Evolutionary conservation across 2,797 vertebrate genomes (phyloP).

Genomic region (Enteromius radiatus): DNA sequence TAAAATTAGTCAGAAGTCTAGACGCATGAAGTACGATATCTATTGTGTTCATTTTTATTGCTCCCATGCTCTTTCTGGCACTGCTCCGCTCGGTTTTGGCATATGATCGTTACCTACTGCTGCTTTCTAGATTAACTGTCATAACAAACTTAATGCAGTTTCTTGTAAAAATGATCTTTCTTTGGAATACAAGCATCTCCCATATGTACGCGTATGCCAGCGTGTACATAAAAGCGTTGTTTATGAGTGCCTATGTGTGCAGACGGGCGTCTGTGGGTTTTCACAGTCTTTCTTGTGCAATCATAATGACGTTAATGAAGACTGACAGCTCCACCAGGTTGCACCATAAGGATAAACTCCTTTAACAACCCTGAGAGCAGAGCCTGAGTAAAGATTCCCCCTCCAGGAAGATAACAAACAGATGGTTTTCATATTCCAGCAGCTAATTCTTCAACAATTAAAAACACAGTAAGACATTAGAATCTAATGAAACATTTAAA

Average conservation of each 20-base stretch:
- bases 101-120: slow-evolving; percentile 25
- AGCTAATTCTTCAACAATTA: slow-evolving; percentile 98
- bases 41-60: slow-evolving; percentile 19
- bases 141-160: slow-evolving; percentile 36
- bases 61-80: slow-evolving; percentile 7
- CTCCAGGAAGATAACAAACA: slow-evolving; percentile 93
- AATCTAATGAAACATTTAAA: slow-evolving; percentile 99
- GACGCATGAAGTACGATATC: slow-evolving; percentile 12
- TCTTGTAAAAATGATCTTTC: slow-evolving; percentile 13
- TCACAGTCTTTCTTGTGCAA: slow-evolving; percentile 43
- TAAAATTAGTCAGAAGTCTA: slow-evolving; percentile 14
- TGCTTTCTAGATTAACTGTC: slow-evolving; percentile 15
- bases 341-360: slow-evolving; percentile 65
- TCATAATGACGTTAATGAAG: slow-evolving; percentile 67
- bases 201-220: slow-evolving; percentile 3
- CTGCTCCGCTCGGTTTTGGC: background rate
- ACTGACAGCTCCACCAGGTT: slow-evolving; percentile 57
- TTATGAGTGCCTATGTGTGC: background rate
- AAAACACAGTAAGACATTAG: slow-evolving; percentile 97
- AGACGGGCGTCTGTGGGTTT: slow-evolving; percentile 41
- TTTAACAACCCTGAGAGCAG: slow-evolving; percentile 66
- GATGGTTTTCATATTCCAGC: slow-evolving; percentile 97
- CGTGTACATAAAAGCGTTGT: slow-evolving; percentile 36
- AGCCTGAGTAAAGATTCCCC: slow-evolving; percentile 86
- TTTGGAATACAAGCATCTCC: slow-evolving; percentile 34